Evolutionary conservation across 2,797 vertebrate genomes (phyloP), one percentile per base, ranked within the genome.

Genomic region (Rhinogobio ventralis): DNA sequence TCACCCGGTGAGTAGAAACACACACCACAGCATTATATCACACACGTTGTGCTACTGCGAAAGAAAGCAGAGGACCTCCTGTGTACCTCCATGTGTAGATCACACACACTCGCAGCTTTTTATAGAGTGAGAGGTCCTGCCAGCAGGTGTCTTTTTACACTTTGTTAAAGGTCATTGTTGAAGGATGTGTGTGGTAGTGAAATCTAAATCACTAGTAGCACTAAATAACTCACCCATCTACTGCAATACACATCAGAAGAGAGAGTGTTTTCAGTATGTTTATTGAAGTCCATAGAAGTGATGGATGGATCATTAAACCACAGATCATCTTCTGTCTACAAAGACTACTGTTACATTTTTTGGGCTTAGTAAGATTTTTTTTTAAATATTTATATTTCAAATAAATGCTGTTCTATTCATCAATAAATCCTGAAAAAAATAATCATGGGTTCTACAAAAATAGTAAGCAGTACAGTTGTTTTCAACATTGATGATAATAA

Each of bases 1-100:
- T 99, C 93, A 99, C 98, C 91, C 97, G 98, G 98, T 99, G 93
- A 95, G 97, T 46, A 71, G 67, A 62, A 79, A 82, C 60, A 69
- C 73, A 69, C 45, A 53, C 55, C 82, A 77, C 62, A 51, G 74
- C 75, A 46, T 74, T 28, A 33, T 51, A 68, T 57, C 51, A 57
- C 74, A 84, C n/a, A 68, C 11, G 19, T 67, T 79, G 57, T 49
- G 39, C 25, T 30, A 23, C 67, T 72, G 67, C 11, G n/a, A 53
- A 57, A 46, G 11, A 76, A 83, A 77, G 46, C 72, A 53, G 23
- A 39, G 62, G 46, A 64, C 55, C 20, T 13, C 9, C 33, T 36
- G 33, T 36, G 33, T 46, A 68, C 64, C 64, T 77, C 64, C 64
- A 19, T 69, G 82, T 25, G 46, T 69, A 39, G 46, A 82, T 71